Conservation (phyloP, 2,888 invertebrate genomes). For the Pseudococcus jackbeardsleyi region DNA sequence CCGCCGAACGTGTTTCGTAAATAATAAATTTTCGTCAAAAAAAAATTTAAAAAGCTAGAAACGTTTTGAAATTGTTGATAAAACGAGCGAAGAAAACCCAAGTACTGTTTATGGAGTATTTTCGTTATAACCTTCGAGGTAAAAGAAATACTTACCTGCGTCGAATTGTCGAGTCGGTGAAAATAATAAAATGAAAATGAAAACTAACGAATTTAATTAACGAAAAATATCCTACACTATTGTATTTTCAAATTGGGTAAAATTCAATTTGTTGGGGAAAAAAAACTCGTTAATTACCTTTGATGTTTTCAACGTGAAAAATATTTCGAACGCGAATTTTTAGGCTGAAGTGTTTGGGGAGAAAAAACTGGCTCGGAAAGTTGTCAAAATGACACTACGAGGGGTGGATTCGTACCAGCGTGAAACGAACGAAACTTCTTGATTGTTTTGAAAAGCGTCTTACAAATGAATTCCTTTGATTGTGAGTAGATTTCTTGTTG, state of each 20-base stretch:
- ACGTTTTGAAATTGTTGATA: background rate
- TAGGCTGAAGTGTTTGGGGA: background rate
- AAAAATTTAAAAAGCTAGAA: background rate
- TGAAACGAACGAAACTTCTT: slow-evolving; percentile 28
- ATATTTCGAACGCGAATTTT: background rate
- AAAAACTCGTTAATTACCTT: background rate
- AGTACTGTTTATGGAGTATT: background rate
- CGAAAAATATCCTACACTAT: background rate
- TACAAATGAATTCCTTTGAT: slow-evolving; percentile 36
- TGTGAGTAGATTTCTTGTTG: slow-evolving; percentile 37
- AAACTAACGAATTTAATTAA: background rate
- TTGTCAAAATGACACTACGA: background rate
- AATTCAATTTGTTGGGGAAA: background rate
- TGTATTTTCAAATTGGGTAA: background rate
- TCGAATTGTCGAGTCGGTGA: background rate
- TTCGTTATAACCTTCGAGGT: background rate
- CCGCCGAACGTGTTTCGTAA: background rate
- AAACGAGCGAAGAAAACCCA: background rate
- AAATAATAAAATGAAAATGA: background rate
- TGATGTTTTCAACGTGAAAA: background rate
- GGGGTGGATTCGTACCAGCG: background rate
- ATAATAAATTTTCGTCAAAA: slow-evolving; percentile 1
- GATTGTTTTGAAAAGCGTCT: slow-evolving; percentile 24
- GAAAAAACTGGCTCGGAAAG: background rate
- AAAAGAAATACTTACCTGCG: background rate